Base-by-base conservation (phyloP, 2,888 invertebrate species). In the Hoplodrina blanda region DNA sequence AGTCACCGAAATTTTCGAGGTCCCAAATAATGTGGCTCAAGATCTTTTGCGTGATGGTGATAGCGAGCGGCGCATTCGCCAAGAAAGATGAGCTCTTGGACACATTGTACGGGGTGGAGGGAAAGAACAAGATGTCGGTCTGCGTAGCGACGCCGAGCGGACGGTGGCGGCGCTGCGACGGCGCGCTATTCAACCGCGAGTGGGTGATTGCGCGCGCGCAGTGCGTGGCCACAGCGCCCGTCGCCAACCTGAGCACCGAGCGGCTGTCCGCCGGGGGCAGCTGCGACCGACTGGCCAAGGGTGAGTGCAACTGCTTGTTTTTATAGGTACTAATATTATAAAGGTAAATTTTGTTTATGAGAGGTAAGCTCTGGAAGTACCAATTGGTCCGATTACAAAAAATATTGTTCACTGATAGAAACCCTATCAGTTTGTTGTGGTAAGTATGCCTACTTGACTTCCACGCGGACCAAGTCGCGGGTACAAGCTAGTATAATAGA, bases 141-240 rank as follows among this genome's bases (percentile, higher is more conserved):
- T 87, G 88, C 62, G 64, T 73, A 63, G 61, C 66, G 7, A 59
- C 49, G 54, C 30, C 52, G 15, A 33, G 69, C 20, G 68, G 69
- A 10, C 69, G 55, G 19, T 71, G 49, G 73, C 80, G 83, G 11
- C 49, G 54, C 53, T 88, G 88, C 77, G 55, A 62, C 54, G 89
- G 77, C 50, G 83, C 76, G 54, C 78, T 87, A n/a, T 76, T 76
- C 73, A 88, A 84, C 6, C 89, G 86, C 30, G 92, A 78, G 64
- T 85, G 84, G 83, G 69, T 82, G 60, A 11, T 86, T 54, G 64
- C 80, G 73, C 83, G 86, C 65, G 85, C 85, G 41, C 56, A 52
- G 20, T 88, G 88, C 59, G 37, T 88, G 20, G 11, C 60, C 49
- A 7, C 20, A 5, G 59, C 63, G 57, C 54, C 62, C 2, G 19